A percentile compares a stretch with the other conserved stretches of the same genome.
These are phyloP conservation scores for Acanthurus leucopareius DNA, from an alignment of 2,797 vertebrate species.

Conservation along the genomic window DNA sequence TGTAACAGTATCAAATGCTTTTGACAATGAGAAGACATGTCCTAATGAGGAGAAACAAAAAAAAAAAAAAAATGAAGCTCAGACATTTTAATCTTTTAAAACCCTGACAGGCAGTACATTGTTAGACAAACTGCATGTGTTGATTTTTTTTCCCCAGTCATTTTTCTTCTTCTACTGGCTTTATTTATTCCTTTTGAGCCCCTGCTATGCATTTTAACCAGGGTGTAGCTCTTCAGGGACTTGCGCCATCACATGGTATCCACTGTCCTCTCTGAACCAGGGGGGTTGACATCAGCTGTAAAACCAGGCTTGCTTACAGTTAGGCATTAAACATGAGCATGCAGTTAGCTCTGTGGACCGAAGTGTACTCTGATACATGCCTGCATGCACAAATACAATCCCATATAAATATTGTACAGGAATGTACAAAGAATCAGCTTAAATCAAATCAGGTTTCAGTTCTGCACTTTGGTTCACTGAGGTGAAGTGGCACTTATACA, in stretches of 20 bases:
- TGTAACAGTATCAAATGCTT: conserved; percentile 80
- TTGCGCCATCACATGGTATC: conserved; percentile 74
- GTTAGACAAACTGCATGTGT: conserved; percentile 82
- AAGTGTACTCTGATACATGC: not conserved
- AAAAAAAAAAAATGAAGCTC: conserved; percentile 75
- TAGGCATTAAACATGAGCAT: not conserved
- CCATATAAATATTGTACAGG: not conserved
- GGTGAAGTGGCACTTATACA: not conserved
- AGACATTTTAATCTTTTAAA: conserved; percentile 86
- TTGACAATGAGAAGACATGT: conserved; percentile 82
- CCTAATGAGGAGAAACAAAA: conserved; percentile 83
- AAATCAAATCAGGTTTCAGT: not conserved
- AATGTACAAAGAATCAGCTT: not conserved
- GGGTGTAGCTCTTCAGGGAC: conserved; percentile 79
- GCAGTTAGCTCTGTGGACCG: not conserved
- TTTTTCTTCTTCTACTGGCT: conserved; percentile 51
- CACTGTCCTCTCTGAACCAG: conserved; percentile 67
- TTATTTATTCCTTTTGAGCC: conserved; percentile 78
- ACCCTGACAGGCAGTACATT: conserved; percentile 80
- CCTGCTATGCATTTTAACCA: conserved; percentile 80
- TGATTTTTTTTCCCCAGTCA: conserved; percentile 69
- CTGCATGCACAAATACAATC: not conserved
- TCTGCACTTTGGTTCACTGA: not conserved
- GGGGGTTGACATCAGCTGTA: conserved; percentile 25
- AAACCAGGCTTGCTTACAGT: not conserved